A percentile compares a stretch with the other conserved stretches of the same genome.
Conservation (phyloP, 2,797 vertebrate genomes). For the Percopsis omiscomaycus region DNA sequence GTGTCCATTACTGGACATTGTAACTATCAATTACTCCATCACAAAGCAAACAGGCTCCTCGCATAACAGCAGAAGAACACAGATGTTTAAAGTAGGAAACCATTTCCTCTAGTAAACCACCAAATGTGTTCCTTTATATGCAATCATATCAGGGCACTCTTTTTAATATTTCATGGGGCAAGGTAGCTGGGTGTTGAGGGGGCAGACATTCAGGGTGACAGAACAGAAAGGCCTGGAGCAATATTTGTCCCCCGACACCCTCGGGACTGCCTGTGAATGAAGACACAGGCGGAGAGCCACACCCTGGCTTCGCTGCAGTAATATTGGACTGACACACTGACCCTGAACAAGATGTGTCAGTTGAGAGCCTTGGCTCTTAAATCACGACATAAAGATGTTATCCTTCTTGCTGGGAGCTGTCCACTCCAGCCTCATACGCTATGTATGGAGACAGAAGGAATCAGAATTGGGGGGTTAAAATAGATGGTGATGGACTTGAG, state of each 20-base stretch:
- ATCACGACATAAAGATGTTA: constrained; percentile 50
- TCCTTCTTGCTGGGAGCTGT: constrained; percentile 35
- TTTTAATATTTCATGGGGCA: constrained; percentile 29
- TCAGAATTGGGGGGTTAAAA: too few relatives aligned
- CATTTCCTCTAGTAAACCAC: not conserved
- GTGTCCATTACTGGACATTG: constrained; percentile 8
- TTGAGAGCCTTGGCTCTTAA: constrained; percentile 59
- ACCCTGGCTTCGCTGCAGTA: constrained; percentile 51
- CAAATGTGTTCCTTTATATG: not conserved
- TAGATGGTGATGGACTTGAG: too few relatives aligned
- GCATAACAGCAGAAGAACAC: too few relatives aligned
- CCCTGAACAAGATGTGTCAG: constrained; percentile 65
- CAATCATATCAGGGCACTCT: not conserved
- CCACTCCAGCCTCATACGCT: constrained; percentile 1
- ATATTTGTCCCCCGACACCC: constrained; percentile 48
- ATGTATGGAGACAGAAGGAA: too few relatives aligned
- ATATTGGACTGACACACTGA: constrained; percentile 70
- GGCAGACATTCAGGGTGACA: constrained; percentile 26
- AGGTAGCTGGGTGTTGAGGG: constrained; percentile 29
- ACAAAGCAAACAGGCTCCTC: too few relatives aligned
- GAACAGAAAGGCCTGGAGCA: constrained; percentile 15
- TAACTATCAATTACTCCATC: constrained; percentile 1
- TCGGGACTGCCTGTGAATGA: constrained; percentile 35
- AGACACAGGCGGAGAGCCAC: constrained; percentile 43
- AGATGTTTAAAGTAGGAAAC: too few relatives aligned